Conservation (phyloP, 1,140 invertebrate genomes). For the Pseudomyrmex gracilis region DNA sequence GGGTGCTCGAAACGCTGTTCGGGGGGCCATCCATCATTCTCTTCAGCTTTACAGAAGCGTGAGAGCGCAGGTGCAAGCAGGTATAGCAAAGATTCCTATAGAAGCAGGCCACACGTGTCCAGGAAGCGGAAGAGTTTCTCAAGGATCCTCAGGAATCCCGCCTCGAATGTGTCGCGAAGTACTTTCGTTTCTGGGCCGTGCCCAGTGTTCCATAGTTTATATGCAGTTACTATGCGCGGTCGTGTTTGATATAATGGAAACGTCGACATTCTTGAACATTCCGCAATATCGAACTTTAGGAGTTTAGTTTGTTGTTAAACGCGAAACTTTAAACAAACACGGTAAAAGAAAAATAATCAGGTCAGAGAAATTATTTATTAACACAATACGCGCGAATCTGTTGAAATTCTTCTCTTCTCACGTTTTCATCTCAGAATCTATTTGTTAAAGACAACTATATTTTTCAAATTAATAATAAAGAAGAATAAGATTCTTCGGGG, state of each 20-base stretch:
- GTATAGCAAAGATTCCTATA: slow-evolving; percentile 22
- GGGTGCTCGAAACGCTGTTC: slow-evolving; percentile 24
- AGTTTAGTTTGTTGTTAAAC: not conserved
- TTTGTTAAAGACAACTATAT: too few species aligned
- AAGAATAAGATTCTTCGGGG: too few species aligned
- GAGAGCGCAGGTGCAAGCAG: slow-evolving; percentile 47
- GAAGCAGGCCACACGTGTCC: slow-evolving; percentile 50
- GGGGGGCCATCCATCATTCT: slow-evolving; percentile 53
- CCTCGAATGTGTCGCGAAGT: slow-evolving; percentile 25
- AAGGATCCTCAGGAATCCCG: slow-evolving; percentile 47
- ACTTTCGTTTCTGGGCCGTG: slow-evolving; percentile 32
- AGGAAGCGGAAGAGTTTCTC: slow-evolving; percentile 56
- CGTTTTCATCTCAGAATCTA: not conserved
- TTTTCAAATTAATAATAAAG: too few species aligned
- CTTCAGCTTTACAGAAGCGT: slow-evolving; percentile 48
- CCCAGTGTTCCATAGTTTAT: slow-evolving; percentile 11
- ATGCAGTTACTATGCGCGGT: slow-evolving; percentile 5
- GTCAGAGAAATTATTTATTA: not conserved
- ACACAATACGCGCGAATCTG: not conserved
- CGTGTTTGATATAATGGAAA: slow-evolving; percentile 28
- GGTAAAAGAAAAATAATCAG: not conserved
- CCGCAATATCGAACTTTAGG: slow-evolving; percentile 17
- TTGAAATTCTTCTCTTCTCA: not conserved
- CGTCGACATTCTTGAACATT: not conserved
- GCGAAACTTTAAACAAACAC: not conserved